A percentile compares a stretch with the other conserved stretches of the same genome.
phyloP scores from a whole-genome alignment of 1,140 invertebrate genomes.

The Penaeus japonicus region DNA sequence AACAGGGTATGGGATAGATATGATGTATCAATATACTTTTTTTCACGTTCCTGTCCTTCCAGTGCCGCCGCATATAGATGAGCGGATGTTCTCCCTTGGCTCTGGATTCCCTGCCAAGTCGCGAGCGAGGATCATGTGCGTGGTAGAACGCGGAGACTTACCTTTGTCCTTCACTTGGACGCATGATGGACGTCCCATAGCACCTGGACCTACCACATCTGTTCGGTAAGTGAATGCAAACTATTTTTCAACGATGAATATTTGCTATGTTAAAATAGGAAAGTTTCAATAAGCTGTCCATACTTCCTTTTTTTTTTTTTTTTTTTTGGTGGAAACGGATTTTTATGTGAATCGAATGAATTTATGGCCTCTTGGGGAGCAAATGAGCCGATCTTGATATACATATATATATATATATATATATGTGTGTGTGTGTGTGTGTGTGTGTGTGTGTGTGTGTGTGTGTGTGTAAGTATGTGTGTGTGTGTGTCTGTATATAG shows the following conservation, averaged over 20 bases:
- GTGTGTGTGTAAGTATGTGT: neutral
- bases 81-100: conserved; percentile 47
- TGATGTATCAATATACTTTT: too few species aligned
- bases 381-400: neutral
- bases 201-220: conserved; percentile 62
- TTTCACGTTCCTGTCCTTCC: neutral
- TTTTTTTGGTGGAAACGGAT: neutral
- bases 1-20: too few species aligned
- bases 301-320: too few species aligned
- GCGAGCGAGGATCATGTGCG: conserved; percentile 59
- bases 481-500: neutral
- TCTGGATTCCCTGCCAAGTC: conserved; percentile 47
- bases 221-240: conserved; percentile 60
- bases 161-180: conserved; percentile 80
- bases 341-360: neutral
- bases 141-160: conserved; percentile 73
- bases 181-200: conserved; percentile 74
- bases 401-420: conserved; percentile 15
- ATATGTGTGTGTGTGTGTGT: neutral
- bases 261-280: too few species aligned
- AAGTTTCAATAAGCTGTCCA: neutral
- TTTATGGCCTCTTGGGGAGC: conserved; percentile 15
- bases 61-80: conserved; percentile 48
- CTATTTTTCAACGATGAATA: neutral
- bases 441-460: neutral